phyloP scores from a whole-genome alignment of 2,888 invertebrate species.

The Slavum lentiscoides region DNA sequence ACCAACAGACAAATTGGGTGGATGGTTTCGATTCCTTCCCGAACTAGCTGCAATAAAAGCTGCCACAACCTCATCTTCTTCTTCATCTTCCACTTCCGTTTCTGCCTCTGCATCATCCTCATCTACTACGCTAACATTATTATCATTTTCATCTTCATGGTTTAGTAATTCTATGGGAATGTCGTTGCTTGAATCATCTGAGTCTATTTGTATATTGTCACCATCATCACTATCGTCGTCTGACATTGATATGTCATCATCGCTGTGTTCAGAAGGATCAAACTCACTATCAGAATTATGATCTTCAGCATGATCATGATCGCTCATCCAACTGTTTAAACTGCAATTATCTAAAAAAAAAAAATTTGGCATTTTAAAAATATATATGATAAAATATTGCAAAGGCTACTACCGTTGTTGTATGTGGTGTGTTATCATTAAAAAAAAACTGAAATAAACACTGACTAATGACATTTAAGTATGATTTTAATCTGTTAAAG shows the following conservation, averaged over 20 bases:
- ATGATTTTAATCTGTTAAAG: too few species aligned
- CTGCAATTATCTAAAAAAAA: constrained; percentile 15
- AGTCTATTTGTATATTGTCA: not conserved
- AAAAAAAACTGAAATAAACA: too few species aligned
- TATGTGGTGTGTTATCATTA: too few species aligned
- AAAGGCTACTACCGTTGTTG: too few species aligned
- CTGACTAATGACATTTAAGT: too few species aligned
- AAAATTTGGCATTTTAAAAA: not conserved
- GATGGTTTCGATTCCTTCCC: constrained; percentile 44
- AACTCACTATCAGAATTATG: constrained; percentile 7
- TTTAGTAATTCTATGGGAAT: not conserved
- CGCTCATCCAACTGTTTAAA: constrained; percentile 14
- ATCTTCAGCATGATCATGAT: not conserved
- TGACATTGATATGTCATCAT: constrained; percentile 9
- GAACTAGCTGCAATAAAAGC: constrained; percentile 44
- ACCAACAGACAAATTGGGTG: constrained; percentile 38
- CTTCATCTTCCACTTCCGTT: constrained; percentile 34
- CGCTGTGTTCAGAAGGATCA: not conserved
- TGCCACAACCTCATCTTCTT: constrained; percentile 41
- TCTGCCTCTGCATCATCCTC: not conserved
- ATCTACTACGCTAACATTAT: not conserved
- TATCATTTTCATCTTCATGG: not conserved
- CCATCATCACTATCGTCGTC: constrained; percentile 5
- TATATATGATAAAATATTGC: not conserved
- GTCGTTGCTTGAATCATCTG: not conserved